A percentile compares a stretch with the other conserved stretches of the same genome.
Evolutionary conservation across 2,113 vertebrate genomes (phyloP).

Genomic region (Grus americana): DNA sequence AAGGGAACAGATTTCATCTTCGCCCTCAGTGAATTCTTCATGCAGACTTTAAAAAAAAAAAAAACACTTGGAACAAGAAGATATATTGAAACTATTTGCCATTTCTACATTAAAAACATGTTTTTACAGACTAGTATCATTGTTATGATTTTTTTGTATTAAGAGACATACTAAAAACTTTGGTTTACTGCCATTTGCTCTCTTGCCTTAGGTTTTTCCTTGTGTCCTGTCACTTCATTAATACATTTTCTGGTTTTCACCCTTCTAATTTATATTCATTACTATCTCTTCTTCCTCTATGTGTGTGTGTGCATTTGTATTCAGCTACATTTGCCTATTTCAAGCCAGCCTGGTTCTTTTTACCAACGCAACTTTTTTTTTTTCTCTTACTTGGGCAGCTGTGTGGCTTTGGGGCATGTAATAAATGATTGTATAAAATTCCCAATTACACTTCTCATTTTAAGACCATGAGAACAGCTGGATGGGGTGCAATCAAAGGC

Average conservation of each 20-base stretch:
- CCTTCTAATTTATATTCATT: slow-evolving; percentile 39
- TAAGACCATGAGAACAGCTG: neutral
- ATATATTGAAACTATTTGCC: slow-evolving; percentile 30
- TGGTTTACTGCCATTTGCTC: neutral
- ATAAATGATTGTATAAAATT: neutral
- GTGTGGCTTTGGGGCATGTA: neutral
- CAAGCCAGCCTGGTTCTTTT: neutral
- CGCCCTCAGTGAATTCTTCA: slow-evolving; percentile 33
- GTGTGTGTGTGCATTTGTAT: slow-evolving; percentile 20
- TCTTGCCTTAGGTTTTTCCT: neutral
- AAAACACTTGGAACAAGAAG: neutral
- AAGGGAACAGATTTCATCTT: slow-evolving; percentile 56
- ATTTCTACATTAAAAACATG: slow-evolving; percentile 44
- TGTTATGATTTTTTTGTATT: neutral
- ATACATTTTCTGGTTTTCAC: neutral
- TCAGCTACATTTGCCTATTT: slow-evolving; percentile 10
- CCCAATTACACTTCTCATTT: neutral
- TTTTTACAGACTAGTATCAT: neutral
- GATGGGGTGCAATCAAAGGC: neutral
- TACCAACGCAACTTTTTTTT: neutral
- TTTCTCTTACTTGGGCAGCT: neutral
- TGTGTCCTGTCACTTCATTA: neutral
- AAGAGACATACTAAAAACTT: neutral
- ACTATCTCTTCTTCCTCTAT: neutral
- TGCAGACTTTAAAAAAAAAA: neutral